Evolutionary conservation across 2,113 vertebrate genomes (phyloP).

Genomic region (Myrmecobius fasciatus): DNA sequence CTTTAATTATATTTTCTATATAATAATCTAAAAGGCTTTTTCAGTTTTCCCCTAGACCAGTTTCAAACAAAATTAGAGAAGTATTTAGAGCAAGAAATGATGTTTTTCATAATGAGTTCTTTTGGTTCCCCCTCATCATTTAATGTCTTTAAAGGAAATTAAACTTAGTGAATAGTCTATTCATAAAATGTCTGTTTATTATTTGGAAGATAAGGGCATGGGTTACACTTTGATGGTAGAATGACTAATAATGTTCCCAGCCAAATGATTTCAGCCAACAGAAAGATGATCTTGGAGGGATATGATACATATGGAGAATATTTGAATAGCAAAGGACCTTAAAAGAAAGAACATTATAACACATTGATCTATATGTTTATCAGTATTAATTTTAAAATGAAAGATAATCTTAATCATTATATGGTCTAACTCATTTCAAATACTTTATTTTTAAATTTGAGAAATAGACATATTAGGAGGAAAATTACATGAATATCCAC

Average conservation of each 20-base stretch:
- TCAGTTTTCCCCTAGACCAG: neutral
- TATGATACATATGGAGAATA: neutral
- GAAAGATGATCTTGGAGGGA: neutral
- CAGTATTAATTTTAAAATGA: neutral
- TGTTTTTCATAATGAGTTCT: neutral
- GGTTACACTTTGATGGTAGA: neutral
- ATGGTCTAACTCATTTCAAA: neutral
- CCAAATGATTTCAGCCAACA: neutral
- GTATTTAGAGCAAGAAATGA: neutral
- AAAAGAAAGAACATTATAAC: neutral
- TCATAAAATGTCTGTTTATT: neutral
- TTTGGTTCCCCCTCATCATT: neutral
- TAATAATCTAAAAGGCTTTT: neutral
- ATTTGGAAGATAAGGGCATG: neutral
- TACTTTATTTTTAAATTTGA: neutral
- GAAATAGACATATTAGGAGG: neutral
- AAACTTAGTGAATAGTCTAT: neutral
- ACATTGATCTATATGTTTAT: neutral
- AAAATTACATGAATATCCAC: neutral
- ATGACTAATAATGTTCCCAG: neutral
- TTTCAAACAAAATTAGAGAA: neutral
- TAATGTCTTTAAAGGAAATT: neutral
- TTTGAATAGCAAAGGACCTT: neutral
- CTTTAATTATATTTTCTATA: neutral
- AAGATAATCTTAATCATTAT: neutral